Evolutionary conservation across 1,140 invertebrate genomes (phyloP), one percentile per base, ranked within the genome.

Genomic region (Harpegnathos saltator): DNA sequence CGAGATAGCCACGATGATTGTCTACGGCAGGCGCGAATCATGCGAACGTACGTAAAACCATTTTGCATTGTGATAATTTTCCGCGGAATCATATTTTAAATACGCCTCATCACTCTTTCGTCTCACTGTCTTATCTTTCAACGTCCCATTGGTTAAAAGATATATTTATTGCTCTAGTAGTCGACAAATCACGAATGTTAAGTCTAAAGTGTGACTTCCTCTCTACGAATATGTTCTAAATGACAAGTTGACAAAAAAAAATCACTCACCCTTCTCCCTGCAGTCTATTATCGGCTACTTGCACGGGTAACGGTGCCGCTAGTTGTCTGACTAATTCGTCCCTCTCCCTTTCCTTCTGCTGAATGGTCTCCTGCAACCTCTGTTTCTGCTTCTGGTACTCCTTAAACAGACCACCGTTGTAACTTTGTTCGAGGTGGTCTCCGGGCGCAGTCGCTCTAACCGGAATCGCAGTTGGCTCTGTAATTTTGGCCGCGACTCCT

Each of bases 361-460:
- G 95, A 91, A 96, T 95, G 73, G 95, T 95, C 89, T 96, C 96
- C 91, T 96, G 96, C 71, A 96, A 91, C 84, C 95, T 95, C 85
- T 96, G 96, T 87, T 97, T 97, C 85, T 96, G 96, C 63, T 96
- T 96, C 86, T 97, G 96, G 89, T 96, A 97, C 89, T 97, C 96
- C 83, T 96, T 97, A 29, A 97, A 94, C 24, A 97, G 89, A 89
- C 97, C 96, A 22, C 96, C 95, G 85, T 95, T 95, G 86, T 95
- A 96, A 89, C 95, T 95, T 33, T 95, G 95, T 72, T 96, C 96
- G 26, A 94, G 83, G 65, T 90, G 92, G 1, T 94, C 92, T 24
- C 91, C 91, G 17, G 75, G 33, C 19, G 92, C 83, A 38, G 94
- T 92, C 38, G 92, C 90, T 44, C 94, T 92, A 63, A 91, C 91